Evolutionary conservation across 1,140 invertebrate species (phyloP).

Genomic region (Melipona quadrifasciata): DNA sequence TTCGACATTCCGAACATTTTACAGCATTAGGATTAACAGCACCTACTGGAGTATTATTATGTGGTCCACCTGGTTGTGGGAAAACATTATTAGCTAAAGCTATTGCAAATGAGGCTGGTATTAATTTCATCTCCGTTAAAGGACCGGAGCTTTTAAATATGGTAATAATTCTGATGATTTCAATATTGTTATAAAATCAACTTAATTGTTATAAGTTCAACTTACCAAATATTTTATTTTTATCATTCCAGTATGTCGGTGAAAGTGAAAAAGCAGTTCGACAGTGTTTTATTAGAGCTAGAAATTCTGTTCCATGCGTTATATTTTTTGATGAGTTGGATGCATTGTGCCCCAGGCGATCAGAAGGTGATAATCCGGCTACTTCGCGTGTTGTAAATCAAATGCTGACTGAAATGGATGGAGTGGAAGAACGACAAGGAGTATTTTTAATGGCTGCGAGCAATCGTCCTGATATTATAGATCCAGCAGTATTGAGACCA

Average conservation of each 20-base stretch:
- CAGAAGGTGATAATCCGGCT: conserved; percentile 87
- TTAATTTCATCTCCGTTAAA: conserved; percentile 98
- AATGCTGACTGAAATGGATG: conserved; percentile 99
- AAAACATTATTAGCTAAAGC: conserved; percentile 97
- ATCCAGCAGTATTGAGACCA: conserved; percentile 96
- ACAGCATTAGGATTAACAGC: conserved; percentile 88
- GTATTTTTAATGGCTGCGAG: conserved; percentile 98
- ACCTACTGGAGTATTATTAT: conserved; percentile 94
- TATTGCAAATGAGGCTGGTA: conserved; percentile 96
- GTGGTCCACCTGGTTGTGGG: conserved; percentile 96
- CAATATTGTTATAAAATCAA: not conserved
- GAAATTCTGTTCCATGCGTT: conserved; percentile 98
- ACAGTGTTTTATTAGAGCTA: conserved; percentile 95
- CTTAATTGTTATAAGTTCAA: too few relatives aligned
- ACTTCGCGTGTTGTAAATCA: conserved; percentile 96
- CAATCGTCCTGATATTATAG: conserved; percentile 98
- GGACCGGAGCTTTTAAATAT: conserved; percentile 98
- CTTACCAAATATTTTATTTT: not conserved
- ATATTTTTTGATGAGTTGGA: conserved; percentile 99
- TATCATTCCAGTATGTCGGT: conserved; percentile 93
- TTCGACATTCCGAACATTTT: conserved; percentile 92
- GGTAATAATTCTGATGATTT: conserved; percentile 81
- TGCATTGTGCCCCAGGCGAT: conserved; percentile 95
- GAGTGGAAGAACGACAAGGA: conserved; percentile 92
- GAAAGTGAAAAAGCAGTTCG: conserved; percentile 98